Evolutionary conservation across 2,113 vertebrate species (phyloP).

Genomic region (Hassar affinis): DNA sequence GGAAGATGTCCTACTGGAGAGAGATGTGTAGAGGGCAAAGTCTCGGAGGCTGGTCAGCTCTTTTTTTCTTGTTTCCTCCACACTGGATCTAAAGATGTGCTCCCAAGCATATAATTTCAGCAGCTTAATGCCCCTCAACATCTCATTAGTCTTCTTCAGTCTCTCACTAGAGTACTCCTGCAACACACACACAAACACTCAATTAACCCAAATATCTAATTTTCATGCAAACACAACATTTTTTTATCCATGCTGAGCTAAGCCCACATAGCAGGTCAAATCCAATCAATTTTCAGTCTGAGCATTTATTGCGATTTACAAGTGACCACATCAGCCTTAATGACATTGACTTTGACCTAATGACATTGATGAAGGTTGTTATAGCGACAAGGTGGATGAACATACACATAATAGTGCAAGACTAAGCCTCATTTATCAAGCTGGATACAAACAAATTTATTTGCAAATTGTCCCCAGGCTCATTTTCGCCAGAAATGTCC

Average conservation of each 20-base stretch:
- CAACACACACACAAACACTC: constrained; percentile 17
- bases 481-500: neutral
- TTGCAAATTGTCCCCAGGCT: neutral
- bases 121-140: constrained; percentile 94
- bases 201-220: neutral
- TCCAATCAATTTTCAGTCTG: neutral
- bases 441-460: neutral
- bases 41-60: constrained; percentile 92
- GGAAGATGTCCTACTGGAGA: constrained; percentile 82
- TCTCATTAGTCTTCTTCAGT: constrained; percentile 95
- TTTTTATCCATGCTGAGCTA: neutral
- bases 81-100: constrained; percentile 88
- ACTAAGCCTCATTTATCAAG: neutral
- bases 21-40: constrained; percentile 93
- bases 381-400: neutral
- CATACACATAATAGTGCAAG: neutral
- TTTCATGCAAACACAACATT: neutral
- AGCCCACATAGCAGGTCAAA: neutral
- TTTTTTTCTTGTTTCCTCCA: constrained; percentile 87
- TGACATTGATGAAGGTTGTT: too few species aligned
- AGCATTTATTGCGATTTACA: neutral
- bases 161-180: constrained; percentile 96
- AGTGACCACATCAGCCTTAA: neutral
- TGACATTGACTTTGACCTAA: neutral
- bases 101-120: constrained; percentile 98